A percentile compares a stretch with the other conserved stretches of the same genome.
Evolutionary conservation across 2,888 invertebrate species (phyloP).

Genomic region (Caradrina kadenii): DNA sequence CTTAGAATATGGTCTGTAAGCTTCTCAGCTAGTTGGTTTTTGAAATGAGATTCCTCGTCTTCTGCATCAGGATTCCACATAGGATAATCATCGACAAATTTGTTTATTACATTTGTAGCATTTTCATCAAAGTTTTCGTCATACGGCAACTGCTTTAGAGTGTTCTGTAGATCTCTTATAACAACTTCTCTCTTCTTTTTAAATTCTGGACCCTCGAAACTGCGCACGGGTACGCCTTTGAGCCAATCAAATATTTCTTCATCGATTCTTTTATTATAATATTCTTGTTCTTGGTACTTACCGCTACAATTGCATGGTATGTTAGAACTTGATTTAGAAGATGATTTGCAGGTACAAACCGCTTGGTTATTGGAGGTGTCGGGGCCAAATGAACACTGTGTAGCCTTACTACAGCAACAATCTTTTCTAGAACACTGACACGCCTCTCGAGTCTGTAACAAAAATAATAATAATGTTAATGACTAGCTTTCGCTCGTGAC

Average conservation of each 20-base stretch:
- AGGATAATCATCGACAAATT: slow-evolving; percentile 66
- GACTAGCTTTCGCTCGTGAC: too few relatives aligned
- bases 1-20: slow-evolving; percentile 59
- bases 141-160: slow-evolving; percentile 56
- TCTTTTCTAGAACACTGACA: slow-evolving; percentile 24
- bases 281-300: slow-evolving; percentile 25
- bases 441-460: slow-evolving; percentile 22
- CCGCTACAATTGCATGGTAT: slow-evolving; percentile 10
- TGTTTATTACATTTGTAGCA: slow-evolving; percentile 60
- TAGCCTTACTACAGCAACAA: slow-evolving; percentile 27
- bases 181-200: slow-evolving; percentile 60
- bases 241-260: slow-evolving; percentile 69
- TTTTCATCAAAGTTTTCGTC: slow-evolving; percentile 60
- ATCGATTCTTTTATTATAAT: slow-evolving; percentile 48
- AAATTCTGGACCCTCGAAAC: slow-evolving; percentile 59
- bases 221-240: slow-evolving; percentile 67
- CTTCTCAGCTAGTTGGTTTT: slow-evolving; percentile 61
- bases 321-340: neutral
- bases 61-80: slow-evolving; percentile 70
- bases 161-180: slow-evolving; percentile 58
- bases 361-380: slow-evolving; percentile 1
- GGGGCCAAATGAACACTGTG: slow-evolving; percentile 31
- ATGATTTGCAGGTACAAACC: slow-evolving; percentile 1
- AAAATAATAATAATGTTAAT: neutral
- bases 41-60: slow-evolving; percentile 62